Evolutionary conservation across 2,113 vertebrate species (phyloP), one percentile per base, ranked within the genome.

Genomic region (Camelus bactrianus): DNA sequence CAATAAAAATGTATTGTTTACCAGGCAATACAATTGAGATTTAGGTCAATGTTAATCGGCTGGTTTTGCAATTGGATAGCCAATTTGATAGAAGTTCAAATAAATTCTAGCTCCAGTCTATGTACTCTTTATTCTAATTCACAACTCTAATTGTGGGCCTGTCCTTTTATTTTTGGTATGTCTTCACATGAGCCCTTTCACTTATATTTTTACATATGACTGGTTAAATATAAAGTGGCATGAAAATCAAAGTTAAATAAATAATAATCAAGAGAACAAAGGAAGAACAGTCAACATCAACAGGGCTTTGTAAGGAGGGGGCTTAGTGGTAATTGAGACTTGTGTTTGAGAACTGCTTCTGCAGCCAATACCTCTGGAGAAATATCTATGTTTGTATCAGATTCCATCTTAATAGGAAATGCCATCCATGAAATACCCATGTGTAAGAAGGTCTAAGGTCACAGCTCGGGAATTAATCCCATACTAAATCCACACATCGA

Each of bases 381-480:
- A 88, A 70, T 65, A 89, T 89, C 73, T 92, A 60, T 54, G 76
- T 91, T 91, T 91, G 94, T 89, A 94, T 93, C 90, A 96, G 70
- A 95, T 92, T 85, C 19, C 17, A 89, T 65, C 94, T 97, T 94
- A 90, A 94, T 35, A 94, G 89, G 48, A 95, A 97, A 94, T 93
- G 77, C 73, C 84, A 89, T 82, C 81, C 26, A 89, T 0, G 14
- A 81, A 97, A 93, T 79, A 56, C 52, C 58, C 62, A 46, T 26
- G 50, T 82, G 50, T 81, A 85, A 91, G 70, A 79, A 95, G 93
- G 77, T 86, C 60, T 88, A 86, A 95, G 77, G 86, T 94, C 89
- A 96, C 32, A 85, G 69, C 88, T 97, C 54, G 87, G 69, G 35
- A 93, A 94, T 94, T 96, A 97, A 97, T 97, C 77, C 93, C 62